These are phyloP conservation scores for Coptodon rendalli DNA, from an alignment of 2,113 vertebrate species.

Conservation along the genomic window DNA sequence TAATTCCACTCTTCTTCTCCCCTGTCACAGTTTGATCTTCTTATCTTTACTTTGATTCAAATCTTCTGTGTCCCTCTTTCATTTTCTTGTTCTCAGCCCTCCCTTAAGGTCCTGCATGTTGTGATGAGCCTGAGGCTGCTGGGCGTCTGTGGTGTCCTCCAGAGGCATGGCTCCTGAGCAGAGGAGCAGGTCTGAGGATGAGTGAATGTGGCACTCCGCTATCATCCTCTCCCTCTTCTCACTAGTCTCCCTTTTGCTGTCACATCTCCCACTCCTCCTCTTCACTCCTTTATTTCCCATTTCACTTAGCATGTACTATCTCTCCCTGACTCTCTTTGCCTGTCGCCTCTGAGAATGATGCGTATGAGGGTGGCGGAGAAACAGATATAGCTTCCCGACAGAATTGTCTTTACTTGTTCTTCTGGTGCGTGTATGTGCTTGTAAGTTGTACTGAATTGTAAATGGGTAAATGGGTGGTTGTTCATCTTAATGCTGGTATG, in stretches of 20 bases:
- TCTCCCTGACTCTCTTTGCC: conserved; percentile 17
- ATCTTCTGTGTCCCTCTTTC: not conserved
- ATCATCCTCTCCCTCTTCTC: conserved; percentile 11
- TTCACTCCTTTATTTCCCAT: conserved; percentile 42
- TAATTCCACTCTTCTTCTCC: not conserved
- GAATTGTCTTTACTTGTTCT: conserved; percentile 13
- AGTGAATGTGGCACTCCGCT: conserved; percentile 49
- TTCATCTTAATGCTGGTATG: not conserved
- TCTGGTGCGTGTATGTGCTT: not conserved
- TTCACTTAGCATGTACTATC: conserved; percentile 46
- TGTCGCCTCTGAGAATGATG: conserved; percentile 43
- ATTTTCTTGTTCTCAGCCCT: not conserved
- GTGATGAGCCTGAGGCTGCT: not conserved
- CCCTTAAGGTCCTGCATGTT: conserved; percentile 1
- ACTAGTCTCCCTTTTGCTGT: conserved; percentile 17
- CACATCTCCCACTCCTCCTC: conserved; percentile 21
- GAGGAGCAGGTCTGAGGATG: conserved; percentile 37
- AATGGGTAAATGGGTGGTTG: conserved; percentile 6
- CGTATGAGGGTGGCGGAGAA: conserved; percentile 1
- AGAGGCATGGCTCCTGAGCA: conserved; percentile 16
- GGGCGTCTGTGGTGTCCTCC: conserved; percentile 13
- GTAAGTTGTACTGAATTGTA: conserved; percentile 3
- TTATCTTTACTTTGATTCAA: not conserved
- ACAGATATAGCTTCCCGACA: conserved; percentile 11
- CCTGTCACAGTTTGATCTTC: conserved; percentile 25